Evolutionary conservation across 2,797 vertebrate genomes (phyloP).

Genomic region (Craterocephalus amniculus): DNA sequence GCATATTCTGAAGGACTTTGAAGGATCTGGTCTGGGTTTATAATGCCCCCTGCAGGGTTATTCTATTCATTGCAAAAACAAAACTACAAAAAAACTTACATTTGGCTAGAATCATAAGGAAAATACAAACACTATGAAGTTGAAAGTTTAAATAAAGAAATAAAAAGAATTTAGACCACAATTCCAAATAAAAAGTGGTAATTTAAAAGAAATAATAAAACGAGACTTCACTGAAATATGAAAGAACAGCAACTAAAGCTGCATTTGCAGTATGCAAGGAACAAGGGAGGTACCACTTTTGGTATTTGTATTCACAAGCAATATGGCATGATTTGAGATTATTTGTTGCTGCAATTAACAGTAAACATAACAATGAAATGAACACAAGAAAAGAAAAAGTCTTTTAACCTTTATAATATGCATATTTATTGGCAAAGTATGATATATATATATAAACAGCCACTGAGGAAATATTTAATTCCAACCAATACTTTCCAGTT

Average conservation of each 20-base stretch:
- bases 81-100: neutral
- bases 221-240: neutral
- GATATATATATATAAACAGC: slow-evolving; percentile 77
- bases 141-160: neutral
- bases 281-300: neutral
- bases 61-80: neutral
- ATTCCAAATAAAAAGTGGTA: too few relatives aligned
- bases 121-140: too few relatives aligned
- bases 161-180: neutral
- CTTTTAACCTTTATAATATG: slow-evolving; percentile 63
- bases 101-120: neutral
- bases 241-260: neutral
- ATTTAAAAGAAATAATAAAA: neutral
- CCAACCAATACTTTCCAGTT: slow-evolving; percentile 77
- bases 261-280: neutral
- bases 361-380: neutral
- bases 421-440: slow-evolving; percentile 82
- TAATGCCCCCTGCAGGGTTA: slow-evolving; percentile 53
- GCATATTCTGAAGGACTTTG: neutral
- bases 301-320: neutral
- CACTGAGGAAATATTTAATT: slow-evolving; percentile 78
- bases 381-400: slow-evolving; percentile 22
- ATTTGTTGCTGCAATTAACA: neutral
- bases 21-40: neutral
- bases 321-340: neutral